Evolutionary conservation across 1,140 invertebrate species (phyloP), one percentile per base, ranked within the genome.

Genomic region (Caenorhabditis remanei): DNA sequence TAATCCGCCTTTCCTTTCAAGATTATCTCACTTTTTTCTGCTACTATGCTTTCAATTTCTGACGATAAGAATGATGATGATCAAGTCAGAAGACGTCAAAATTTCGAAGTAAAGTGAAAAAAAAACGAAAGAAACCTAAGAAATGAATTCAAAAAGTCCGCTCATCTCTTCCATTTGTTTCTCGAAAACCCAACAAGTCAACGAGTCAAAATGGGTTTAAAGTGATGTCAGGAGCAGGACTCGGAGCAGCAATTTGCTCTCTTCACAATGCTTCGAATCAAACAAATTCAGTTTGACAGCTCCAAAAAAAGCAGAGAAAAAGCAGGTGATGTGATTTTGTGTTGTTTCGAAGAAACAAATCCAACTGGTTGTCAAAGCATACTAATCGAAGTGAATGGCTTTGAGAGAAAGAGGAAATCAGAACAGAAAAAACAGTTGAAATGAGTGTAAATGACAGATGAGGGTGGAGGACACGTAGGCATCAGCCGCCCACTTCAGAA

Each of bases 241-340:
- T 8, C 19, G 67, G 67, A 75, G 41, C 71, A 50, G 19, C 71
- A 79, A 79, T 79, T 79, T 79, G 46, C 8, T 13, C 67, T 19
- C 67, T 41, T 41, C 32, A 32, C 32, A 65, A 58, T 3, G 56
- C 19, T 8, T 2, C 9, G 24, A 65, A 32, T 65, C 24, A 40
- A n/a, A 50, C 71, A 79, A 79, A 79, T 79, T 79, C 46, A 50
- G 71, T 79, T 79, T 79, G 71, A 79, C 71, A 79, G 71, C 71
- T 11, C 5, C n/a, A 43, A 21, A 40, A n/a, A 58, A 19, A 58
- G 7, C 16, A 21, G n/a, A n/a, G 14, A n/a, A 21, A 7, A 65
- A 41, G 65, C 65, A 50, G 46, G 71, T 50, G 71, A 48, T 79
- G 71, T 50, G 71, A 79, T 79, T 79, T 79, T 48, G 14, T 48